Evolutionary conservation across 2,888 invertebrate species (phyloP), one percentile per base, ranked within the genome.

Genomic region (Beris chalybata): DNA sequence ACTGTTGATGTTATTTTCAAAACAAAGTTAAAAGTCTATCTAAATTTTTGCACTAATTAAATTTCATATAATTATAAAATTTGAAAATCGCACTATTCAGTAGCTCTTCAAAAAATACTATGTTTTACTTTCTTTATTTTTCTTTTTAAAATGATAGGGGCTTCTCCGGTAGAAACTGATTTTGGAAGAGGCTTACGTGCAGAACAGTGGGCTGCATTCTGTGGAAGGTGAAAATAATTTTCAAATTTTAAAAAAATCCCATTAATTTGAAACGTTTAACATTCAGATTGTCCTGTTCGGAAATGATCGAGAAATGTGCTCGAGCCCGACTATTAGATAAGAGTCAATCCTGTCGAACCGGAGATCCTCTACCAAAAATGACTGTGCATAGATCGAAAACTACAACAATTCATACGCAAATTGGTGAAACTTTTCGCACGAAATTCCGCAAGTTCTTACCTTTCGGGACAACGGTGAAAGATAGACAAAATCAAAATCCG

Each of bases 201-300:
- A 0, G 87, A 88, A 73, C 89, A 90, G 77, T 91, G 90, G 90
- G 90, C 90, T 2, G 80, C 87, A 71, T 89, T 86, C 76, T 90
- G 89, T 75, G 89, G 90, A 11, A 83, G 90, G 53, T 71, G 57
- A 65, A 29, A 15, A 9, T 52, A 12, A 11, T 44, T 7, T 15
- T 15, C 50, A 43, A 13, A 7, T 15, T 54, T 50, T 15, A 50
- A 55, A 13, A 53, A 45, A 58, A 44, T n/a, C 13, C 15, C 13
- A 12, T 54, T 53, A 29, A 13, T 63, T 64, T 45, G 13, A 22
- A 22, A 22, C 1, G 22, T 22, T 22, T 22, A 22, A 22, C 22
- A 22, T 66, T 53, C 12, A 70, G 71, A 64, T 85, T 87, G 75
- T 84, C 86, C 45, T 88, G 88, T 74, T 87, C 89, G 4, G 89